Evolutionary conservation across 2,888 invertebrate species (phyloP).

Genomic region (Caenorhabditis uteleia): DNA sequence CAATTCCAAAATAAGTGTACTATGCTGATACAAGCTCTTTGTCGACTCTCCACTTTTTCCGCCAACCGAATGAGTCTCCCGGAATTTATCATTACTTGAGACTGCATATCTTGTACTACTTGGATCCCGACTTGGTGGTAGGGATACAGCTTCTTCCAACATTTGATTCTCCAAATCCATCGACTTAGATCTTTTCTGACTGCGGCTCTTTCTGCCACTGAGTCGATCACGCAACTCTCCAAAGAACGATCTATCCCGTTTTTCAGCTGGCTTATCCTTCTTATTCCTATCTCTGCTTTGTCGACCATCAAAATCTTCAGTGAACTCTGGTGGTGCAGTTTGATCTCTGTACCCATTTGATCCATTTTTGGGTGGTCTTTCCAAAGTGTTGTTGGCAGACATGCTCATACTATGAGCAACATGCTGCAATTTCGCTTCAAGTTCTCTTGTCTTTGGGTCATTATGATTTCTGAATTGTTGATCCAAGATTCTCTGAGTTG

Average conservation of each 20-base stretch:
- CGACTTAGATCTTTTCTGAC: slow-evolving; percentile 59
- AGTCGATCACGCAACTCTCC: slow-evolving; percentile 62
- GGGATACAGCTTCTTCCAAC: slow-evolving; percentile 64
- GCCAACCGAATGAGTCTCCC: slow-evolving; percentile 57
- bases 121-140: slow-evolving; percentile 66
- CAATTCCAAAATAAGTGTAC: slow-evolving; percentile 60
- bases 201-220: slow-evolving; percentile 50
- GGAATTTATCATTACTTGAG: slow-evolving; percentile 25
- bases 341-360: slow-evolving; percentile 16
- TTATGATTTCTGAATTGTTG: slow-evolving; percentile 41
- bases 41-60: slow-evolving; percentile 56
- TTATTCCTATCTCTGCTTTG: slow-evolving; percentile 40
- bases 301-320: slow-evolving; percentile 31
- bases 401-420: slow-evolving; percentile 38
- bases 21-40: slow-evolving; percentile 59
- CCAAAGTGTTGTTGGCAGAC: slow-evolving; percentile 23
- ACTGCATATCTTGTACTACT: slow-evolving; percentile 53
- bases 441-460: slow-evolving; percentile 34
- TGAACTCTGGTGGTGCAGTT: slow-evolving; percentile 32
- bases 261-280: slow-evolving; percentile 40
- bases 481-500: slow-evolving; percentile 44
- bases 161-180: slow-evolving; percentile 52
- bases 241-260: slow-evolving; percentile 65
- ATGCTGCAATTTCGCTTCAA: slow-evolving; percentile 42
- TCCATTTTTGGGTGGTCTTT: slow-evolving; percentile 19